phyloP scores from a whole-genome alignment of 2,113 vertebrate species.

The Thymallus thymallus region DNA sequence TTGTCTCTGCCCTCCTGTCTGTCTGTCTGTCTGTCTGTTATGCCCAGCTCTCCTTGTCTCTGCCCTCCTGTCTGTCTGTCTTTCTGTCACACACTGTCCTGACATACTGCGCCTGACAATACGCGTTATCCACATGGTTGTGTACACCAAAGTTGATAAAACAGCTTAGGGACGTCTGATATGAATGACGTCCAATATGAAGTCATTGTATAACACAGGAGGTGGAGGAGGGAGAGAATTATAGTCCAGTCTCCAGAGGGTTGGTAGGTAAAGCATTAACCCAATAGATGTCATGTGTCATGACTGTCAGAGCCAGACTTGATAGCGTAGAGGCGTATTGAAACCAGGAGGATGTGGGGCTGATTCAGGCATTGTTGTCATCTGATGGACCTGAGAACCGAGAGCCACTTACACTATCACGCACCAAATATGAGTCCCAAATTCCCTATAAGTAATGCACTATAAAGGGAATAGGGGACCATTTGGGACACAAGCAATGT shows the following conservation, averaged over 20 bases:
- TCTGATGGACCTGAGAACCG: not conserved
- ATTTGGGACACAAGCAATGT: not conserved
- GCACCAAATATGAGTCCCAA: slow-evolving; percentile 10
- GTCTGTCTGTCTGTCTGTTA: no score
- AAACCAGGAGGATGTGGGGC: not conserved
- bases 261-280: no score
- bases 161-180: not conserved
- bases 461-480: not conserved
- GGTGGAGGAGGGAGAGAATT: no score
- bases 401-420: slow-evolving; percentile 19
- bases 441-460: no score
- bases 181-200: not conserved
- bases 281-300: no score
- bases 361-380: not conserved
- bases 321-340: no score
- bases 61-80: no score
- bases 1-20: no score
- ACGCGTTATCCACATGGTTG: slow-evolving; percentile 73
- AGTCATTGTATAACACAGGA: no score
- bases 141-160: slow-evolving; percentile 24
- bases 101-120: slow-evolving; percentile 82
- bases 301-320: no score
- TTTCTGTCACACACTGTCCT: slow-evolving; percentile 45
- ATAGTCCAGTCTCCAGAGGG: no score
- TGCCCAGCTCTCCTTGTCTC: no score